phyloP scores from a whole-genome alignment of 2,797 vertebrate species.

The Muraenolepis orangiensis region DNA sequence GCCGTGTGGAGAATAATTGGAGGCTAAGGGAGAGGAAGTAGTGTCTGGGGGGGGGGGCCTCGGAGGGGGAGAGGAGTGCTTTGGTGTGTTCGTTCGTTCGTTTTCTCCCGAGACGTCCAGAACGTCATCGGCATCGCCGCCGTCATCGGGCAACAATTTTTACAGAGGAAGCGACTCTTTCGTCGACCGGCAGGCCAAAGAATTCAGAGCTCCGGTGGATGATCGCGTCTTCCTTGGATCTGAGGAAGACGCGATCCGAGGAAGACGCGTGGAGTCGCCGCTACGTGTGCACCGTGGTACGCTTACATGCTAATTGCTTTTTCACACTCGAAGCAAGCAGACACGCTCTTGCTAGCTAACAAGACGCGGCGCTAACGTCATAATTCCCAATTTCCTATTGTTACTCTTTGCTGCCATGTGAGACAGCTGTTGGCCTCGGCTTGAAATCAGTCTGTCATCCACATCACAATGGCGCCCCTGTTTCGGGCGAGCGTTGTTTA shows the following conservation, averaged over 20 bases:
- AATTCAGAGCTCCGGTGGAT: too few species aligned
- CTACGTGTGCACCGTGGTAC: conserved; percentile 4
- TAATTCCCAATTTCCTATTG: conserved; percentile 62
- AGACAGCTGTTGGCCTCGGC: conserved; percentile 54
- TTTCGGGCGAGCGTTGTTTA: conserved; percentile 52
- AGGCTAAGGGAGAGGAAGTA: conserved; percentile 34
- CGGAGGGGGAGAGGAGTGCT: conserved; percentile 28
- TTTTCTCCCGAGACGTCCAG: conserved; percentile 45
- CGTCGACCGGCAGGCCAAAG: conserved; percentile 38
- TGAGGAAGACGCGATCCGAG: too few species aligned
- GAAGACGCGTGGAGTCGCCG: conserved; percentile 17
- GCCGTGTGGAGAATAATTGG: conserved; percentile 29
- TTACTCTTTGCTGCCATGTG: conserved; percentile 38
- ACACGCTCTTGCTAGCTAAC: conserved; percentile 30
- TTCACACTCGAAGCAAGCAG: conserved; percentile 16
- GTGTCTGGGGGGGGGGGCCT: conserved; percentile 29
- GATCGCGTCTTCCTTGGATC: too few species aligned
- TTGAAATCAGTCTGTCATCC: conserved; percentile 37
- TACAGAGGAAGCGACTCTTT: conserved; percentile 46
- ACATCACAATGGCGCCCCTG: conserved; percentile 49
- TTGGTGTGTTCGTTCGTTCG: conserved; percentile 29
- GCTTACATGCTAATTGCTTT: background rate
- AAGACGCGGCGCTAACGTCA: conserved; percentile 42
- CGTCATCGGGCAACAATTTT: conserved; percentile 67
- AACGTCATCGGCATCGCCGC: conserved; percentile 37